A percentile compares a stretch with the other conserved stretches of the same genome.
phyloP scores from a whole-genome alignment of 2,113 vertebrate genomes.

The Platanista minor region DNA sequence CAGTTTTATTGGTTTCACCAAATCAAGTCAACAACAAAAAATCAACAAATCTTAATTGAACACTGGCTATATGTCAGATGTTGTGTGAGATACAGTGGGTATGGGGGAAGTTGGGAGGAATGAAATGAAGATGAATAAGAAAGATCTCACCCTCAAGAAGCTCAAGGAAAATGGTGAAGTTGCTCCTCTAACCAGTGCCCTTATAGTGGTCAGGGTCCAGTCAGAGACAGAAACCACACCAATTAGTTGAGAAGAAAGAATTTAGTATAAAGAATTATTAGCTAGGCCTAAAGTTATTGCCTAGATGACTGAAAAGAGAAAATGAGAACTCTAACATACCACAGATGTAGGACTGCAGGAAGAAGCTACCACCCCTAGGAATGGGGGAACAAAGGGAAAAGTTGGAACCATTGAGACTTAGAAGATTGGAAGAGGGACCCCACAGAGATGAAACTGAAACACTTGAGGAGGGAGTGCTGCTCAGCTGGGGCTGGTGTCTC shows the following conservation, averaged over 20 bases:
- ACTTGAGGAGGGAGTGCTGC: neutral
- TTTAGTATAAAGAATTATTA: neutral
- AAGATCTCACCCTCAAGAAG: neutral
- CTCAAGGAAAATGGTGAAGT: neutral
- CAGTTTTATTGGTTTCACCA: neutral
- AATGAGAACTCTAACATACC: neutral
- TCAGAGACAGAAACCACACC: neutral
- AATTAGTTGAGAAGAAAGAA: neutral
- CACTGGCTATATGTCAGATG: neutral
- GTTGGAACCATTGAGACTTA: neutral
- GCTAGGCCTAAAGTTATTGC: neutral
- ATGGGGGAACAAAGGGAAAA: neutral
- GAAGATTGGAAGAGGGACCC: neutral
- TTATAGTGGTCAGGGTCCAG: neutral
- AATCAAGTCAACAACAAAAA: neutral
- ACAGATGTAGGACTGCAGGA: neutral
- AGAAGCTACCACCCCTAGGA: neutral
- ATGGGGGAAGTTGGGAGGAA: neutral
- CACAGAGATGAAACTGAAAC: neutral
- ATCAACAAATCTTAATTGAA: neutral
- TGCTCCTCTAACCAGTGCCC: neutral
- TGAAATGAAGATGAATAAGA: neutral
- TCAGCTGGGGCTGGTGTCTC: neutral
- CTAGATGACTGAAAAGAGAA: neutral
- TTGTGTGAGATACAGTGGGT: neutral